A percentile compares a stretch with the other conserved stretches of the same genome.
phyloP scores from a whole-genome alignment of 1,140 invertebrate species.

The Augochlora pura region DNA sequence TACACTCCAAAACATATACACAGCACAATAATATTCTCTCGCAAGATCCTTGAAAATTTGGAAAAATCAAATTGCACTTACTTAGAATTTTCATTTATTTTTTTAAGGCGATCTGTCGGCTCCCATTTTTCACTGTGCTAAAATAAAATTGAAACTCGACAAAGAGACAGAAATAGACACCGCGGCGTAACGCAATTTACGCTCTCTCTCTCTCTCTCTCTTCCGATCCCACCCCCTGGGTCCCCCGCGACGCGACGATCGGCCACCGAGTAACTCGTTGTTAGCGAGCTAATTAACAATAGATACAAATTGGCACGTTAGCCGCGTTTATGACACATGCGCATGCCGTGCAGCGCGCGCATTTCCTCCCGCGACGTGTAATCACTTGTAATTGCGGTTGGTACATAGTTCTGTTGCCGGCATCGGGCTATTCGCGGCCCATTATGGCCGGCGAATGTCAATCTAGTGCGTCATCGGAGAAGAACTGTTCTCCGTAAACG shows the following conservation, averaged over 20 bases:
- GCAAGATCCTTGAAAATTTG: no score
- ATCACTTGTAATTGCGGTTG: conserved; percentile 51
- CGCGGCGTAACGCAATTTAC: neutral
- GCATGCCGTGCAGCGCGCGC: conserved; percentile 35
- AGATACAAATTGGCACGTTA: conserved; percentile 54
- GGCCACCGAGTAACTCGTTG: conserved; percentile 49
- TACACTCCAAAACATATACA: no score
- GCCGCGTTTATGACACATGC: conserved; percentile 46
- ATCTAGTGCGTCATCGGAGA: conserved; percentile 51
- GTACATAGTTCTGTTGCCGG: conserved; percentile 31
- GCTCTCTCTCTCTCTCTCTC: no score
- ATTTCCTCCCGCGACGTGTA: conserved; percentile 45
- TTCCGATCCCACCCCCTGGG: no score
- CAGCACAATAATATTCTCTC: no score
- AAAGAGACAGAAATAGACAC: neutral
- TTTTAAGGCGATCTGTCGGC: no score
- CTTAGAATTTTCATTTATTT: no score
- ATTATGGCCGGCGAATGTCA: conserved; percentile 42
- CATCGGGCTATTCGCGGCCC: conserved; percentile 11
- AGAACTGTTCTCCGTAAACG: conserved; percentile 5
- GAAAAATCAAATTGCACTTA: no score
- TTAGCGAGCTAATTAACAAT: conserved; percentile 59
- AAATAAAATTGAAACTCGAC: neutral
- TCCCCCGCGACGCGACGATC: no score
- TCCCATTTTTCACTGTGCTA: no score